These are phyloP conservation scores for Zaprionus ornatus DNA, from an alignment of 1,140 invertebrate genomes.

Conservation along the genomic window DNA sequence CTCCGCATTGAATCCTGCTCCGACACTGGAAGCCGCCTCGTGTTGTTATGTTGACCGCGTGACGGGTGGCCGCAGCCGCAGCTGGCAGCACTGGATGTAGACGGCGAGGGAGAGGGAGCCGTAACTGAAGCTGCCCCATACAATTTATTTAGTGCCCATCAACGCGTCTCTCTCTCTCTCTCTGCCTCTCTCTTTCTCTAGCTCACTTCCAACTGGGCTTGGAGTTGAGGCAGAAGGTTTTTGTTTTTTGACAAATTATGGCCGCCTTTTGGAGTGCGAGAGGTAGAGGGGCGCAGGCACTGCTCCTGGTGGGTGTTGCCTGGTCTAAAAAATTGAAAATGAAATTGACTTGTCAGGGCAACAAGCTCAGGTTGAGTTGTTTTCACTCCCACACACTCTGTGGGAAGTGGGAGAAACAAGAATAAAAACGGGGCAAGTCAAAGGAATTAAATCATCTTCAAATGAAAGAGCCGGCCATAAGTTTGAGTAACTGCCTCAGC, in stretches of 20 bases:
- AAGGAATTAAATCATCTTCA: slow-evolving; percentile 24
- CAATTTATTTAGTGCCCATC: slow-evolving; percentile 78
- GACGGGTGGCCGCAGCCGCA: slow-evolving; percentile 13
- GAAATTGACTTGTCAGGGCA: slow-evolving; percentile 73
- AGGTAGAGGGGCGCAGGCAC: background rate
- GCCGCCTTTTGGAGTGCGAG: slow-evolving; percentile 51
- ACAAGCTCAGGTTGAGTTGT: slow-evolving; percentile 63
- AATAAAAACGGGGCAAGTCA: background rate
- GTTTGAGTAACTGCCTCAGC: background rate
- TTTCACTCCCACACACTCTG: background rate
- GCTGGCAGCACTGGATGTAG: slow-evolving; percentile 8
- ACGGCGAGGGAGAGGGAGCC: background rate
- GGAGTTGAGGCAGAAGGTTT: slow-evolving; percentile 7
- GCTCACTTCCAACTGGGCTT: background rate
- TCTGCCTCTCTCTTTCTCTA: background rate
- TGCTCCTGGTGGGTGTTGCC: background rate
- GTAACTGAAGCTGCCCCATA: slow-evolving; percentile 38
- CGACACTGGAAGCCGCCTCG: slow-evolving; percentile 8
- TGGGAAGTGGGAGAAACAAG: slow-evolving; percentile 46
- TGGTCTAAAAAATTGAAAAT: slow-evolving; percentile 70
- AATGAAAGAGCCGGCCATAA: background rate
- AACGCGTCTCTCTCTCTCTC: slow-evolving; percentile 40
- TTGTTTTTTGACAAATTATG: slow-evolving; percentile 74
- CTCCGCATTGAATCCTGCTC: slow-evolving; percentile 63
- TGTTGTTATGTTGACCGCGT: slow-evolving; percentile 38